Conservation (phyloP, 2,113 vertebrate genomes). For the Synchiropus splendidus region DNA sequence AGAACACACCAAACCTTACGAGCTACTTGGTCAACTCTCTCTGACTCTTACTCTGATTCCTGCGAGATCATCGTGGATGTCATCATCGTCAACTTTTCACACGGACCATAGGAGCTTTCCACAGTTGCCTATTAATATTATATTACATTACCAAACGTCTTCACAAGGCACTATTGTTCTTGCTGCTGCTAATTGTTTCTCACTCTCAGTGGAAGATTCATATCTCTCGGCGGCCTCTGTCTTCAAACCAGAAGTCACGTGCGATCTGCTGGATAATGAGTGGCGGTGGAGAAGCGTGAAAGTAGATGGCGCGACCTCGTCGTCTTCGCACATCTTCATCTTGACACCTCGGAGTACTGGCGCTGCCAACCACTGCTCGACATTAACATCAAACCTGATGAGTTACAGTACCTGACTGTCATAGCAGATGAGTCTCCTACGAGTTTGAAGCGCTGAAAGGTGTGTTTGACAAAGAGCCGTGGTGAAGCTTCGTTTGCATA, state of each 20-base stretch:
- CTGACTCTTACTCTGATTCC: too few relatives aligned
- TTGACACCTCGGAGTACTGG: neutral
- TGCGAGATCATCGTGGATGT: too few relatives aligned
- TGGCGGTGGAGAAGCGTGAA: neutral
- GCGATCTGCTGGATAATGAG: slow-evolving; percentile 4
- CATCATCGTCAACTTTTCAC: too few relatives aligned
- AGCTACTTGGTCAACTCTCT: too few relatives aligned
- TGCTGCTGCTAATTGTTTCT: too few relatives aligned
- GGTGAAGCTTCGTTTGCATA: neutral
- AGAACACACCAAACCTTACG: too few relatives aligned
- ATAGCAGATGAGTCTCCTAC: neutral
- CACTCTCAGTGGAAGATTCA: neutral
- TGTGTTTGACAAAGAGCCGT: too few relatives aligned
- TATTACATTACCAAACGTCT: too few relatives aligned
- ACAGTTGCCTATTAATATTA: too few relatives aligned
- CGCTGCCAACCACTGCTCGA: slow-evolving; percentile 5
- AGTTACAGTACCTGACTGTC: neutral
- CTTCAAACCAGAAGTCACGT: slow-evolving; percentile 4
- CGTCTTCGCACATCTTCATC: slow-evolving; percentile 2
- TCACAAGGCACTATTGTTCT: too few relatives aligned
- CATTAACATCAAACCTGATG: slow-evolving; percentile 3
- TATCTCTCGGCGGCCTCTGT: slow-evolving; percentile 2
- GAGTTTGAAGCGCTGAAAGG: too few relatives aligned
- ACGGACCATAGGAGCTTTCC: too few relatives aligned
- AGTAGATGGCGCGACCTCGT: slow-evolving; percentile 1